Evolutionary conservation across 2,888 invertebrate species (phyloP).

Genomic region (Scelioninae gen. 2): DNA sequence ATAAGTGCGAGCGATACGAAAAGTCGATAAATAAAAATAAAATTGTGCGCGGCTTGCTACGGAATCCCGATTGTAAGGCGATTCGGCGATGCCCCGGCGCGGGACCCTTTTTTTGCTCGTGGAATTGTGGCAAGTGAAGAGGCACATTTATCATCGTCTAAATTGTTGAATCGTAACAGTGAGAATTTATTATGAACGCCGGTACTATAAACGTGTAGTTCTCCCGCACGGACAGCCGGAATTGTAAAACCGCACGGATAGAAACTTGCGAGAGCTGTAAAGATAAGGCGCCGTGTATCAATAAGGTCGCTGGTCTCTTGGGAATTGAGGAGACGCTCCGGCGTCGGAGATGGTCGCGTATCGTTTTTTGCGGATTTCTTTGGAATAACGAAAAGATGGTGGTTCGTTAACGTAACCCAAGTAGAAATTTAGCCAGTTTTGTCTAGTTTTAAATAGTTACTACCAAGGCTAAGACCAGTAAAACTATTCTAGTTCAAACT

Average conservation of each 20-base stretch:
- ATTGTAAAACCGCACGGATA: constrained; percentile 70
- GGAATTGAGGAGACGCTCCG: constrained; percentile 49
- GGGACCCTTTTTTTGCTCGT: constrained; percentile 4
- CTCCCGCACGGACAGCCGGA: constrained; percentile 64
- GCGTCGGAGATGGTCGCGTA: constrained; percentile 24
- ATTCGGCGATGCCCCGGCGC: background rate
- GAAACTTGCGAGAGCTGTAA: constrained; percentile 63
- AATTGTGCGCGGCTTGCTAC: constrained; percentile 34
- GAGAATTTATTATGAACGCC: constrained; percentile 68
- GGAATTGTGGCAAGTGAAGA: constrained; percentile 35
- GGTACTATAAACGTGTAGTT: constrained; percentile 70
- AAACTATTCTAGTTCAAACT: too few species aligned
- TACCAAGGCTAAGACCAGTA: too few species aligned
- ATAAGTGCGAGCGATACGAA: constrained; percentile 38
- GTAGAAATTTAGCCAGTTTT: too few species aligned
- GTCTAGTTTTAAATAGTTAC: too few species aligned
- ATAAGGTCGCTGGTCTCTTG: constrained; percentile 39
- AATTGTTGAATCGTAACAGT: constrained; percentile 67
- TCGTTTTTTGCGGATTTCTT: constrained; percentile 15
- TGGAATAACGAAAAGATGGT: too few species aligned
- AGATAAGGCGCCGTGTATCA: constrained; percentile 63
- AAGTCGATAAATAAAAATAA: constrained; percentile 41
- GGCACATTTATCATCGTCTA: constrained; percentile 52
- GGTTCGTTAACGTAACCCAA: too few species aligned
- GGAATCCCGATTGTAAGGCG: constrained; percentile 30